These are phyloP conservation scores for Zophobas morio DNA, from an alignment of 1,140 invertebrate genomes.

Conservation along the genomic window DNA sequence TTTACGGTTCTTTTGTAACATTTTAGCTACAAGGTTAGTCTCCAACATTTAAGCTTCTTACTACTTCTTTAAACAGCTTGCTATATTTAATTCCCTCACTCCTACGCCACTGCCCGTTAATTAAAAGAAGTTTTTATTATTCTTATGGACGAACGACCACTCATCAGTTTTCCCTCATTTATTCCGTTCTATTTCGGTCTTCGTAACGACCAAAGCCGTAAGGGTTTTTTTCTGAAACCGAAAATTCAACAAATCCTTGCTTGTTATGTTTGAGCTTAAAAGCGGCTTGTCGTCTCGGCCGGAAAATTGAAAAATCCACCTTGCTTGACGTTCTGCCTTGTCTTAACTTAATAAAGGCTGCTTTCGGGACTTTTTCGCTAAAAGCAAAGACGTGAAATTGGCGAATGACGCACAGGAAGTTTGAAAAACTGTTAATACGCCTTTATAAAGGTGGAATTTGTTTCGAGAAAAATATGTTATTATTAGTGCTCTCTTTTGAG, in stretches of 20 bases:
- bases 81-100: too few species aligned
- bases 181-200: background rate
- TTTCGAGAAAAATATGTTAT: too few species aligned
- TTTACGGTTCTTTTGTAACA: too few species aligned
- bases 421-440: too few species aligned
- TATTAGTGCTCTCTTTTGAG: too few species aligned
- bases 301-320: constrained; percentile 16
- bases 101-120: too few species aligned
- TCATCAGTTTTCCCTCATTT: background rate
- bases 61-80: too few species aligned
- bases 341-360: background rate
- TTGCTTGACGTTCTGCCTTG: background rate
- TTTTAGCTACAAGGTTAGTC: too few species aligned
- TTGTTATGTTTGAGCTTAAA: constrained; percentile 14
- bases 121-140: background rate
- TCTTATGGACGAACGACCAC: background rate
- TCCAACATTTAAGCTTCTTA: too few species aligned
- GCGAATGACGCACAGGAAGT: too few species aligned
- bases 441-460: too few species aligned
- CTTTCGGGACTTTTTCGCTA: background rate
- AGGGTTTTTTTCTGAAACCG: constrained; percentile 1
- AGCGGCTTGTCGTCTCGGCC: constrained; percentile 4
- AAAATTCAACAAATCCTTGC: constrained; percentile 6
- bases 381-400: background rate
- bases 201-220: constrained; percentile 4